Base-by-base conservation (phyloP, 1,140 invertebrate species). In the Varroa destructor region DNA sequence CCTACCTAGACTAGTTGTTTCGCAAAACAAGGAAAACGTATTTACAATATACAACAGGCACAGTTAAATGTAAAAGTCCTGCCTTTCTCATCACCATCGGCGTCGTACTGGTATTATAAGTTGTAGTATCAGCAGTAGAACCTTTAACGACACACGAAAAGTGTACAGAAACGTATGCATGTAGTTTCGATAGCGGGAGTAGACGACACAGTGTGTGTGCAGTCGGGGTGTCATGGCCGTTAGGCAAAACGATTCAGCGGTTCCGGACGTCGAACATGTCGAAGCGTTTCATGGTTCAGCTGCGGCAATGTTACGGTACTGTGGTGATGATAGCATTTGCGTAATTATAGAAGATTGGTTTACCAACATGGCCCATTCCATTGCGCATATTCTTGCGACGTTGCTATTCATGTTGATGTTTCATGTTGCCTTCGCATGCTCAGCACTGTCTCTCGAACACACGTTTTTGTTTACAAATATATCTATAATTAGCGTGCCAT, bases 81-180 rank as follows among this genome's bases (percentile, higher is more conserved):
- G 36, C 12, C 40, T 36, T 40, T 67, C 14, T 2, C 61, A 37
- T 67, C 37, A 67, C 2, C 46, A n/a, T 14, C 25, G 2, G 40
- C 40, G 61, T 67, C 40, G 61, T 67, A 40, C 40, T 67, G 46
- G 36, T 40, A 40, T 40, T 67, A 46, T 67, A 1, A 67, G 14
- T n/a, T 36, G 37, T 67, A 67, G 12, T 40, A 37, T 40, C 40
- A 67, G 36, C 40, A 67, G 4, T 67, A 67, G 4, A 36, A 37
- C 12, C 46, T 36, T 12, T 67, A 67, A 4, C 12, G 12, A n/a
- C 55, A 56, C 10, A 6, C 36, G 57, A 37, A 58, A 58, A 42
- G 57, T 58, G 42, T 25, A 25, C 25, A 42, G 36, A 58, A 37
- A 37, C 57, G 57, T 58, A 58, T 58, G 57, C 25, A 25, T 25